Evolutionary conservation across 2,113 vertebrate species (phyloP).

Genomic region (Amblyopsis rosae): DNA sequence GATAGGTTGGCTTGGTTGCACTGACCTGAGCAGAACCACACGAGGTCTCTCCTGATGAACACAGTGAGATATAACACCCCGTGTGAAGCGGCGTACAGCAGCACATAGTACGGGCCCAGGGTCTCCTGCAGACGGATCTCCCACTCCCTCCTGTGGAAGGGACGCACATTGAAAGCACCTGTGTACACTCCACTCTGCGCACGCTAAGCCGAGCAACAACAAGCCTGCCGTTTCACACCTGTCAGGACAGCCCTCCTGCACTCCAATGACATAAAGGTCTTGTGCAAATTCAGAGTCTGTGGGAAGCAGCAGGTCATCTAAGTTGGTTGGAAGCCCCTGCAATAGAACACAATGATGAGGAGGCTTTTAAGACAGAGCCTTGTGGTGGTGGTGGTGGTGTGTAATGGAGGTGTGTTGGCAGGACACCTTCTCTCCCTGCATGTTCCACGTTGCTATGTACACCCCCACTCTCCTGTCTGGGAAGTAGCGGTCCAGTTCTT

Average conservation of each 20-base stretch:
- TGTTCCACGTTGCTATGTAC: conserved; percentile 95
- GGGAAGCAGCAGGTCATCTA: conserved; percentile 93
- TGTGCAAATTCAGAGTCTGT: conserved; percentile 90
- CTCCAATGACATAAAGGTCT: conserved; percentile 92
- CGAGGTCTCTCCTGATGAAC: conserved; percentile 92
- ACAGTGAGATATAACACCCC: conserved; percentile 90
- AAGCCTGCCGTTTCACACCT: conserved; percentile 71
- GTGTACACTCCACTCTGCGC: not conserved
- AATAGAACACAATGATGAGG: not conserved
- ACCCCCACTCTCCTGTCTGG: conserved; percentile 85
- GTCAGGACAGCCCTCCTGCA: conserved; percentile 97
- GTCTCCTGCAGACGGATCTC: conserved; percentile 93
- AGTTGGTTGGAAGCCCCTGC: conserved; percentile 85
- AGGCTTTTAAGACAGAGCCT: not conserved
- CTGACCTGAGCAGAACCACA: conserved; percentile 98
- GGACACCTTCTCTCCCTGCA: conserved; percentile 93
- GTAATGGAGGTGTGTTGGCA: not conserved
- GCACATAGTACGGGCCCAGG: conserved; percentile 90
- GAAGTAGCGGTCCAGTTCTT: conserved; percentile 92
- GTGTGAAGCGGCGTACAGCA: conserved; percentile 86
- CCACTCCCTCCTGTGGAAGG: conserved; percentile 87
- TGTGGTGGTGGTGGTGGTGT: not conserved
- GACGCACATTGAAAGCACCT: conserved; percentile 1
- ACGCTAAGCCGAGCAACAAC: not conserved
- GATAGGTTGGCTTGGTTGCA: not conserved